Conservation (phyloP, 2,113 vertebrate genomes). For the Bothrops jararaca region DNA sequence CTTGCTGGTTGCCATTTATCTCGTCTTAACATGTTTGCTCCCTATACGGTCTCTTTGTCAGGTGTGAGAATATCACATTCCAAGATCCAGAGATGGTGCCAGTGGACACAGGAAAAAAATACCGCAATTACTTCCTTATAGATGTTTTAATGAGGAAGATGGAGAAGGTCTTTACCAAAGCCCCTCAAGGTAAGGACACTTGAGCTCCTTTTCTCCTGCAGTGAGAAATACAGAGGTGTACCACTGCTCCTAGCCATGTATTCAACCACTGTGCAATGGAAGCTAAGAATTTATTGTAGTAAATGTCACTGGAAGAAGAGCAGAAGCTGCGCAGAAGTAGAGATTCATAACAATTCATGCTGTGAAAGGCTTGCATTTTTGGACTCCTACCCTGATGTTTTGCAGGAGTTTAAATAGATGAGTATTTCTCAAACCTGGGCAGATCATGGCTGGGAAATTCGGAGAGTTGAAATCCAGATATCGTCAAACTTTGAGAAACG, state of each 20-base stretch:
- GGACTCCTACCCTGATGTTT: neutral
- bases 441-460: neutral
- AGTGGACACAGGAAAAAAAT: conserved; percentile 66
- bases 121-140: conserved; percentile 71
- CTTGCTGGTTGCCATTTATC: conserved; percentile 29
- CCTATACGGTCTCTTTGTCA: conserved; percentile 9
- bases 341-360: neutral
- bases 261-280: neutral
- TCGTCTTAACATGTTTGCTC: conserved; percentile 24
- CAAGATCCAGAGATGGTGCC: conserved; percentile 68
- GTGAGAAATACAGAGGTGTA: neutral
- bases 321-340: neutral
- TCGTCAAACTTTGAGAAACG: neutral
- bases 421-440: neutral
- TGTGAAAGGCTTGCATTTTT: neutral
- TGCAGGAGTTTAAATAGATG: neutral
- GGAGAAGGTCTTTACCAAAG: conserved; percentile 60
- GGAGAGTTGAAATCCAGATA: neutral
- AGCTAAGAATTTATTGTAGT: neutral
- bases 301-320: neutral
- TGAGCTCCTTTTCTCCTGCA: neutral
- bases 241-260: neutral
- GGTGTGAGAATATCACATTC: conserved; percentile 70
- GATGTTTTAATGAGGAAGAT: conserved; percentile 73
- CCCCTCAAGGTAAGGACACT: conserved; percentile 36